Percentiles rank a stretch among this genome's conserved stretches.
These are phyloP conservation scores for Magallana gigas DNA, from an alignment of 1,140 invertebrate genomes.

Conservation along the genomic window DNA sequence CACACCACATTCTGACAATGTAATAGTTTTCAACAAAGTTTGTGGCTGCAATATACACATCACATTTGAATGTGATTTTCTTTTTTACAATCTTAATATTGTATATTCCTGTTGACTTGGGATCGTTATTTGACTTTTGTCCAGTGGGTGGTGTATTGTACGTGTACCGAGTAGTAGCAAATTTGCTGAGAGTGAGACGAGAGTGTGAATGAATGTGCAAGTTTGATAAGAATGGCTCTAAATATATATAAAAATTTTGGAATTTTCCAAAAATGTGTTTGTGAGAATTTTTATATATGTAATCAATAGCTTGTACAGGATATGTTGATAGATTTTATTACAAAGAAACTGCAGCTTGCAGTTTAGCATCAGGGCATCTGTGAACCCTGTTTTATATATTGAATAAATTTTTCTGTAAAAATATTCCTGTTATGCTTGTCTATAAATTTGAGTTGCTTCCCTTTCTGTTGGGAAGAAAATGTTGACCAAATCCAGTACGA, in stretches of 20 bases:
- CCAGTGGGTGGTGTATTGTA: not conserved
- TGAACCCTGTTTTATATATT: constrained; percentile 35
- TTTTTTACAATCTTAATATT: not conserved
- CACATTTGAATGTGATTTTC: not conserved
- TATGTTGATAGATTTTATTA: constrained; percentile 25
- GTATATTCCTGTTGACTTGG: not conserved
- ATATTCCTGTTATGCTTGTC: not conserved
- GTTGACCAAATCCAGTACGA: too few species aligned
- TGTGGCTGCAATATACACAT: too few species aligned
- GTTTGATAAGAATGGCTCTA: not conserved
- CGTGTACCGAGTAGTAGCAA: not conserved
- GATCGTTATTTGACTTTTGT: not conserved
- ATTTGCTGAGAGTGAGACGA: not conserved
- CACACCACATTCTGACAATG: not conserved
- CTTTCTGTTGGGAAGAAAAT: not conserved
- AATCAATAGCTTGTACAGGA: constrained; percentile 3
- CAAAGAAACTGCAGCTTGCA: not conserved
- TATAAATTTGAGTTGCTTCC: not conserved
- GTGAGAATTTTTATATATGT: constrained; percentile 1
- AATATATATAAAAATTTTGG: too few species aligned
- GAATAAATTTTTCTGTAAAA: constrained; percentile 14
- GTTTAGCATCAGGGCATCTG: not conserved
- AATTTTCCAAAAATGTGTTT: not conserved
- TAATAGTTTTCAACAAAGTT: too few species aligned
- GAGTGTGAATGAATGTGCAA: not conserved